Conservation (phyloP, 2,113 vertebrate genomes). For the Nymphicus hollandicus region DNA sequence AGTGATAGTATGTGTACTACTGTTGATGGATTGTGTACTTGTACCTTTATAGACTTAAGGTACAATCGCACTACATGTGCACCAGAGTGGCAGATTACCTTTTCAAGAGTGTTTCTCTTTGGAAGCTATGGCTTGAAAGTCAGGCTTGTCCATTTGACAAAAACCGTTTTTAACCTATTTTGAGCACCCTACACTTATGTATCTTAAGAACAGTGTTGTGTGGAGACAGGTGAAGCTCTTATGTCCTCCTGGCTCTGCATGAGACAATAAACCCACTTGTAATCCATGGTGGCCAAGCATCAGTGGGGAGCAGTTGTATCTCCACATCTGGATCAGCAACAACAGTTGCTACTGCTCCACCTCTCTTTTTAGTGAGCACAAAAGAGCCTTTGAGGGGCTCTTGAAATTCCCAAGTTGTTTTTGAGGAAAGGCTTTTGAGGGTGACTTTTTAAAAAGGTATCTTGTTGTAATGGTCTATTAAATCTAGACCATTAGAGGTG, state of each 20-base stretch:
- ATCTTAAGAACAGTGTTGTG: background rate
- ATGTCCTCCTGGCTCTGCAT: background rate
- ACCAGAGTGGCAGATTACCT: background rate
- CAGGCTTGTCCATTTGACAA: background rate
- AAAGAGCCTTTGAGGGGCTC: background rate
- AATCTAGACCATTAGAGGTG: background rate
- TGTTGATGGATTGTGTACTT: background rate
- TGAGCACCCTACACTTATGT: background rate
- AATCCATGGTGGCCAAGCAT: background rate
- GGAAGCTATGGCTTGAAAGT: background rate
- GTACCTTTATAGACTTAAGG: background rate
- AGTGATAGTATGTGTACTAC: accelerated
- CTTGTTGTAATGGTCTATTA: background rate
- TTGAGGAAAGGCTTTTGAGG: background rate
- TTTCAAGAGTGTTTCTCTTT: background rate
- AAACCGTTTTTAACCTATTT: background rate
- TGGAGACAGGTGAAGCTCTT: background rate
- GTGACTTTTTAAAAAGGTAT: background rate
- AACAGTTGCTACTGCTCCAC: background rate
- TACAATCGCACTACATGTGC: background rate
- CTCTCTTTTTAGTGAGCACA: background rate
- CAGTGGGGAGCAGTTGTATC: background rate
- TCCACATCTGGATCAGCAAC: background rate
- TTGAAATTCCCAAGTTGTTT: background rate
- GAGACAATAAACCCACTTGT: background rate